Evolutionary conservation across 2,113 vertebrate species (phyloP), one percentile per base, ranked within the genome.

Genomic region (Aegypius monachus): DNA sequence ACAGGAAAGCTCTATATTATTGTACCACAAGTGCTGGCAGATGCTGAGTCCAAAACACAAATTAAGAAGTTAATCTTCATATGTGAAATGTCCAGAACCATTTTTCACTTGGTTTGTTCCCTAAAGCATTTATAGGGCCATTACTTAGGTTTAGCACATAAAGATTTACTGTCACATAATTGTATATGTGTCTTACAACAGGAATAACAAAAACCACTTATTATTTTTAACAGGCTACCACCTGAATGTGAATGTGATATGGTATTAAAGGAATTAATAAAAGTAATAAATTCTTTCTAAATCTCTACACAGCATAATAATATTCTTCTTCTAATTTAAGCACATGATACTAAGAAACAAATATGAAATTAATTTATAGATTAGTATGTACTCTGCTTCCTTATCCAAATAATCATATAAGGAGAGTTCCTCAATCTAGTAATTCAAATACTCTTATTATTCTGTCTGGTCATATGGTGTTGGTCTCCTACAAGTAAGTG

Each of bases 51-150:
- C 62, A 94, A 95, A 90, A 94, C 63, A 88, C 43, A 91, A 87
- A 92, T 84, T 74, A 84, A 65, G 67, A 95, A 94, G 47, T 92
- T 93, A 95, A 91, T 93, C 65, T 95, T 97, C 63, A 40, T 56
- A 71, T 82, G 53, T 81, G 32, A 95, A 96, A 92, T 14, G 32
- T 67, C 40, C 68, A 84, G 26, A 83, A 48, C 55, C n/a, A 78
- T 93, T 96, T 91, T 91, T 96, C 81, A 88, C 58, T 81, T 72
- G 18, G 9, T 80, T 73, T 94, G 65, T 66, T 83, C 81, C 78
- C 53, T 74, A 19, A 78, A 91, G 83, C 23, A 3, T 91, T 93
- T 81, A 75, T 48, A 63, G 66, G 50, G 63, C 31, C 68, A 72
- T 88, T 91, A 68, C 67, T 81, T 93, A 58, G 25, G 11, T 91